Evolutionary conservation across 2,888 invertebrate species (phyloP).

Genomic region (Philopedon plagiatum): DNA sequence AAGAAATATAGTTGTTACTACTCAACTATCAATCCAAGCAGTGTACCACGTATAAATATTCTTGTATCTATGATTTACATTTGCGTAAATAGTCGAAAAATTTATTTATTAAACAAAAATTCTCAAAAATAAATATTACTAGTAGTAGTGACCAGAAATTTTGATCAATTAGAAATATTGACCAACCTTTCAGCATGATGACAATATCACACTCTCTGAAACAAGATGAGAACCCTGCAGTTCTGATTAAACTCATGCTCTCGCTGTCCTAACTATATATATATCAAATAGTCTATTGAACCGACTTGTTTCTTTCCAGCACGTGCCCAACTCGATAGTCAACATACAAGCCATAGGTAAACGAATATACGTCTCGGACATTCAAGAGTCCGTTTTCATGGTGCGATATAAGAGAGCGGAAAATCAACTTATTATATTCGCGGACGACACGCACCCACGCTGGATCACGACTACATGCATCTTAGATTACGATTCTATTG

Average conservation of each 20-base stretch:
- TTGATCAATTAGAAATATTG: too few relatives aligned
- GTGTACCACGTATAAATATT: background rate
- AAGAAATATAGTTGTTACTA: too few relatives aligned
- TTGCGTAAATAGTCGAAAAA: too few relatives aligned
- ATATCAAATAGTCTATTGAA: background rate
- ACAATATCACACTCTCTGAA: slow-evolving; percentile 55
- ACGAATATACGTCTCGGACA: slow-evolving; percentile 94
- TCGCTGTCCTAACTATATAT: background rate
- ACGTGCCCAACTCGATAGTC: slow-evolving; percentile 95
- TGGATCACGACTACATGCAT: slow-evolving; percentile 95
- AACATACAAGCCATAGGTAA: slow-evolving; percentile 95
- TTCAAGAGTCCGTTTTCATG: slow-evolving; percentile 97
- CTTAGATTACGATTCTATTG: slow-evolving; percentile 96
- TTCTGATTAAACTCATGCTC: slow-evolving; percentile 57
- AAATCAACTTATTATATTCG: slow-evolving; percentile 98
- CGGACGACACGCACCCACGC: slow-evolving; percentile 97
- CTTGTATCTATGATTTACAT: too few relatives aligned
- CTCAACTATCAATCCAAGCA: too few relatives aligned
- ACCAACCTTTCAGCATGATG: too few relatives aligned
- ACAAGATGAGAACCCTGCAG: slow-evolving; percentile 64
- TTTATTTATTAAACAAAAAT: background rate
- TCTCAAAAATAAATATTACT: too few relatives aligned
- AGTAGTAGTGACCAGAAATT: too few relatives aligned
- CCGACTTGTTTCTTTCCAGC: slow-evolving; percentile 72
- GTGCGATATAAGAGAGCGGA: slow-evolving; percentile 95